Evolutionary conservation across 2,888 invertebrate genomes (phyloP).

Genomic region (Quadroppia sp.): DNA sequence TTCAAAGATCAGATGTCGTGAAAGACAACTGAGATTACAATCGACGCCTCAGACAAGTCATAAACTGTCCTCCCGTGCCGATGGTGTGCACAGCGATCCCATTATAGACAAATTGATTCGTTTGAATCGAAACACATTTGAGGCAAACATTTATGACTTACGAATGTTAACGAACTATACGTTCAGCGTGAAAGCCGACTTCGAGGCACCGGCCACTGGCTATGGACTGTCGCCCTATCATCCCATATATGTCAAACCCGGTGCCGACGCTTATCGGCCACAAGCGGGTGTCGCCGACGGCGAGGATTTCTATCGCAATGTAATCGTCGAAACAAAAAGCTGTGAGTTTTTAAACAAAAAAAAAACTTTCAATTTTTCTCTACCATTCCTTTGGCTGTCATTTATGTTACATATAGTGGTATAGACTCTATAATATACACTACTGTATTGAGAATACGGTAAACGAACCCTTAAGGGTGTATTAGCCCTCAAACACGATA

Average conservation of each 20-base stretch:
- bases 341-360: conserved; percentile 61
- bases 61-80: conserved; percentile 5
- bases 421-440: not conserved
- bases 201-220: conserved; percentile 44
- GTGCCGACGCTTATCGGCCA: conserved; percentile 48
- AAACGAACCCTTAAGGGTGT: conserved; percentile 4
- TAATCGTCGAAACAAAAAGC: conserved; percentile 75
- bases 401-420: no score
- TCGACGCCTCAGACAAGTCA: conserved; percentile 27
- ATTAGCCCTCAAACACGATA: no score
- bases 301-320: conserved; percentile 56
- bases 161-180: conserved; percentile 78
- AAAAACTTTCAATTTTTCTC: not conserved
- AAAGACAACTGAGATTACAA: conserved; percentile 7
- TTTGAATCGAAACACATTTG: conserved; percentile 42
- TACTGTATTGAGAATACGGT: conserved; percentile 21
- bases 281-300: conserved; percentile 53
- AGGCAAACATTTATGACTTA: conserved; percentile 58
- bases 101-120: conserved; percentile 36
- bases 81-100: not conserved
- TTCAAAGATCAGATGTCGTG: conserved; percentile 39
- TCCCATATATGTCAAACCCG: not conserved
- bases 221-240: conserved; percentile 55
- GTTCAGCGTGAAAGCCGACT: conserved; percentile 65
- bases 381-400: not conserved